These are phyloP conservation scores for Camponotus pennsylvanicus DNA, from an alignment of 1,140 invertebrate species.

Conservation along the genomic window DNA sequence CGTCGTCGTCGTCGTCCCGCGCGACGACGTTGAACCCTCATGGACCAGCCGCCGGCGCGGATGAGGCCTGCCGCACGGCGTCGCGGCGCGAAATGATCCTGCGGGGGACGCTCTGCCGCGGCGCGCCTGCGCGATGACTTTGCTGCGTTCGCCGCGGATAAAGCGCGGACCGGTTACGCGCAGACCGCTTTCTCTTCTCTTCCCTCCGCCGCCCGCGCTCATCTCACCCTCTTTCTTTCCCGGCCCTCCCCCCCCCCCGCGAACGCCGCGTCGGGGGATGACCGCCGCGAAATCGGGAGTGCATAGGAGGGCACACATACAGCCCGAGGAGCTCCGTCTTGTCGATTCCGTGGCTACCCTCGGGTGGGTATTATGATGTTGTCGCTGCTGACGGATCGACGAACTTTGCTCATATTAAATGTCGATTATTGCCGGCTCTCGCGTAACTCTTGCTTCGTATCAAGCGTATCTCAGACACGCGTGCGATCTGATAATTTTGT, in stretches of 20 bases:
- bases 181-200: slow-evolving; percentile 55
- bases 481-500: not conserved
- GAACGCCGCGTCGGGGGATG: slow-evolving; percentile 26
- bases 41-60: slow-evolving; percentile 69
- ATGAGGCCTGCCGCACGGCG: slow-evolving; percentile 69
- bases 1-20: slow-evolving; percentile 58
- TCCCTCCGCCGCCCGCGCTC: not conserved
- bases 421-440: slow-evolving; percentile 18
- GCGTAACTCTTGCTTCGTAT: not conserved
- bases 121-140: slow-evolving; percentile 69
- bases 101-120: slow-evolving; percentile 23
- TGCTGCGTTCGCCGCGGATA: slow-evolving; percentile 45
- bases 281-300: slow-evolving; percentile 42
- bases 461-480: not conserved
- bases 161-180: slow-evolving; percentile 66
- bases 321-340: slow-evolving; percentile 13
- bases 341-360: slow-evolving; percentile 14
- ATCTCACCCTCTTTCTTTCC: not conserved
- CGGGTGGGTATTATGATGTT: slow-evolving; percentile 51
- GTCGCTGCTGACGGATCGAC: slow-evolving; percentile 48
- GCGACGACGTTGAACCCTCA: slow-evolving; percentile 73
- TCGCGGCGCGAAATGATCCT: slow-evolving; percentile 76
- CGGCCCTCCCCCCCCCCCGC: not conserved
- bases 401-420: slow-evolving; percentile 43
- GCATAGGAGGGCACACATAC: not conserved